A percentile compares a stretch with the other conserved stretches of the same genome.
These are phyloP conservation scores for Micronisus gabar DNA, from an alignment of 2,113 vertebrate genomes.

Conservation along the genomic window DNA sequence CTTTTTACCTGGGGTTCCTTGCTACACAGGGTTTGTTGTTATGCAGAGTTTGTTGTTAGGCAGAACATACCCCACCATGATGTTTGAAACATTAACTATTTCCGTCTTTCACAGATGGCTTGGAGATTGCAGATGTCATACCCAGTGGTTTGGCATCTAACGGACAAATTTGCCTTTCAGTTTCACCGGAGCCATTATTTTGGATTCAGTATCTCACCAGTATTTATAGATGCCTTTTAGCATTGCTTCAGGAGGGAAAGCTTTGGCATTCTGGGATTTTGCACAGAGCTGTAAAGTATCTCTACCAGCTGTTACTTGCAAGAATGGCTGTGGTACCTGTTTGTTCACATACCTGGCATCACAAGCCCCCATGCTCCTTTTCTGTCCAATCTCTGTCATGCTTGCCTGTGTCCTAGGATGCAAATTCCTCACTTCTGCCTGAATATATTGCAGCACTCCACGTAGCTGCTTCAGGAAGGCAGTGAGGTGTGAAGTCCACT, in stretches of 20 bases:
- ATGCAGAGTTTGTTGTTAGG: no score
- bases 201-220: not conserved
- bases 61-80: no score
- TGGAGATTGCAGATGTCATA: fast-evolving
- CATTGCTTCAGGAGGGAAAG: not conserved
- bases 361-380: not conserved
- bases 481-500: not conserved
- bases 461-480: not conserved
- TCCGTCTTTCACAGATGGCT: not conserved
- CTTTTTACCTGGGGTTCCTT: no score
- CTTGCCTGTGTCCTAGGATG: not conserved
- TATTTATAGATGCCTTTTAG: not conserved
- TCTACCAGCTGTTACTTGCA: not conserved
- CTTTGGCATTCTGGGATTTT: not conserved
- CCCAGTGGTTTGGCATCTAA: not conserved
- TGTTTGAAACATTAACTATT: no score
- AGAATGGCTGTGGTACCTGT: not conserved
- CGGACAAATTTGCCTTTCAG: not conserved
- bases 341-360: not conserved
- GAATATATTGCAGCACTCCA: not conserved
- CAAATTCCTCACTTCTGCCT: not conserved
- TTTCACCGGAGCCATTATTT: not conserved
- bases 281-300: not conserved
- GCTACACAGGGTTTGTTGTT: no score
- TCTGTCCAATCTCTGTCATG: not conserved